Evolutionary conservation across 2,113 vertebrate genomes (phyloP).

Genomic region (Gorsachius goisagi): DNA sequence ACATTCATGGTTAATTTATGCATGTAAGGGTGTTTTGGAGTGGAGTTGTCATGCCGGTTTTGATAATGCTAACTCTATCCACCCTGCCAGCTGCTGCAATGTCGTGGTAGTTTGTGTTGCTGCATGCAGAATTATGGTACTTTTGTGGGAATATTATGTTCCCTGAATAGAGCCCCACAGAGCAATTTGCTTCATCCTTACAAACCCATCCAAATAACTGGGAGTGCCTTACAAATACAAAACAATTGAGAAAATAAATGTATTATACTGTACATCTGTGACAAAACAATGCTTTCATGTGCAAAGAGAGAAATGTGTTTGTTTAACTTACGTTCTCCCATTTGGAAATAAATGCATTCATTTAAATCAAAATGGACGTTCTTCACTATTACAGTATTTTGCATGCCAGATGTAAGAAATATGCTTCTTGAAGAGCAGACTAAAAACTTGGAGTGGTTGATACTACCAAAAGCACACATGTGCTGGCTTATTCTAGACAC

Average conservation of each 20-base stretch:
- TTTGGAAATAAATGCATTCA: constrained; percentile 63
- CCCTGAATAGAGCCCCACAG: constrained; percentile 64
- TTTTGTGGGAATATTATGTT: constrained; percentile 69
- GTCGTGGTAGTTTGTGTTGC: constrained; percentile 55
- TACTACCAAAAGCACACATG: background rate
- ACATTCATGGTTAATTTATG: constrained; percentile 64
- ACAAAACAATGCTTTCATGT: constrained; percentile 69
- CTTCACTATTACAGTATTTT: constrained; percentile 40
- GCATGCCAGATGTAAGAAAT: constrained; percentile 56
- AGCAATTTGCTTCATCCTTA: constrained; percentile 66
- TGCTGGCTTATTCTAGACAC: background rate
- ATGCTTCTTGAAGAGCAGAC: constrained; percentile 4
- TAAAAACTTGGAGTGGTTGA: background rate
- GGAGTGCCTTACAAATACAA: constrained; percentile 65
- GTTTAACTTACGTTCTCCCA: constrained; percentile 53
- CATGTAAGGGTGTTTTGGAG: constrained; percentile 9
- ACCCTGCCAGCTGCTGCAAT: constrained; percentile 43
- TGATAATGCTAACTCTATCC: constrained; percentile 20
- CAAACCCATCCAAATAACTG: constrained; percentile 63
- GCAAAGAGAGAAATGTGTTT: constrained; percentile 64
- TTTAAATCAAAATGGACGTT: constrained; percentile 68
- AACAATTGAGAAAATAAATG: constrained; percentile 72
- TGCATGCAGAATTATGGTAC: constrained; percentile 65
- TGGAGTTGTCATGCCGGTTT: constrained; percentile 19
- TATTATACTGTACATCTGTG: constrained; percentile 64